Conservation (phyloP, 2,888 invertebrate species). For the Clostera curtula region DNA sequence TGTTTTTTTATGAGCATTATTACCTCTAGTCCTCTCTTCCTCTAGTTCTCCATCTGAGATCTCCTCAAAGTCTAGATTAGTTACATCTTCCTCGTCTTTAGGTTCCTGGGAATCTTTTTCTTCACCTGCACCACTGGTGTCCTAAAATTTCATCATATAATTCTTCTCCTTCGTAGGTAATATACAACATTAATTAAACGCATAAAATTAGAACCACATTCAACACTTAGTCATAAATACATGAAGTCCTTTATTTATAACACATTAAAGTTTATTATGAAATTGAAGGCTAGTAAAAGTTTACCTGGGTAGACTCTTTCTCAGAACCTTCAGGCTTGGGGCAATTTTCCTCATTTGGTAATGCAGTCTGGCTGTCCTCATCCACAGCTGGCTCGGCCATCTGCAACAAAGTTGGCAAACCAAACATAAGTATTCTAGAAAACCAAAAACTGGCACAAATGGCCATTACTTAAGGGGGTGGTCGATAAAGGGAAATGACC, state of each 20-base stretch:
- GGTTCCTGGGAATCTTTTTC: constrained; percentile 68
- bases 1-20: no score
- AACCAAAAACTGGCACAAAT: no score
- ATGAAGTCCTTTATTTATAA: neutral
- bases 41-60: constrained; percentile 93
- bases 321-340: constrained; percentile 51
- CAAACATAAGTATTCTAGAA: no score
- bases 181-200: no score
- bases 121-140: constrained; percentile 55
- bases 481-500: no score
- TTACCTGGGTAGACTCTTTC: constrained; percentile 61
- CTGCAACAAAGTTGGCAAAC: constrained; percentile 22
- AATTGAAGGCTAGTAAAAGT: neutral
- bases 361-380: constrained; percentile 54
- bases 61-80: constrained; percentile 89
- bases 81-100: constrained; percentile 82
- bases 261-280: no score
- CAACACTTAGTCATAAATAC: constrained; percentile 2
- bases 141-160: constrained; percentile 31
- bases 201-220: no score
- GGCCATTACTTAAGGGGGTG: no score
- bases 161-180: no score
- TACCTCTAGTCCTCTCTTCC: constrained; percentile 80
- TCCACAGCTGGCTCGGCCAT: constrained; percentile 61
- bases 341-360: constrained; percentile 38